A percentile compares a stretch with the other conserved stretches of the same genome.
These are phyloP conservation scores for Corythaeola cristata DNA, from an alignment of 2,113 vertebrate species.

Conservation along the genomic window DNA sequence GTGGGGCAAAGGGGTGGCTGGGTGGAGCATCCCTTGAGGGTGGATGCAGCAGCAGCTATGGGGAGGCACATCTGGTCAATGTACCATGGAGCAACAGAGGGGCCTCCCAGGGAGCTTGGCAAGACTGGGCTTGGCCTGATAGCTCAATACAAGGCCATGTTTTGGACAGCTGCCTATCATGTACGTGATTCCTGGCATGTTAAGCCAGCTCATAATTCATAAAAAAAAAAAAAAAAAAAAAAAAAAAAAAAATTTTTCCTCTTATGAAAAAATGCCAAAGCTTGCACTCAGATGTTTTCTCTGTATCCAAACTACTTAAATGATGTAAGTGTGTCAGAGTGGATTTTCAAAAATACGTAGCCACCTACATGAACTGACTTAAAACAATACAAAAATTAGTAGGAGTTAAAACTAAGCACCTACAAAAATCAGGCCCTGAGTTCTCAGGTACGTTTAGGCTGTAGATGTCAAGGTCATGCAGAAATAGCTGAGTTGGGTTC, in stretches of 20 bases:
- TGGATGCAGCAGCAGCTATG: background rate
- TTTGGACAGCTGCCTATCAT: background rate
- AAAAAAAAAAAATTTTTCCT: background rate
- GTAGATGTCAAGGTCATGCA: background rate
- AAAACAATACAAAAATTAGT: background rate
- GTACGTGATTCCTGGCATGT: background rate
- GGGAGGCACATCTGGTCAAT: background rate
- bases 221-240: background rate
- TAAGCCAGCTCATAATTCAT: background rate
- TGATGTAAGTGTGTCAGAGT: background rate
- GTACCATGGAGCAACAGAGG: accelerated
- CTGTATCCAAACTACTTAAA: background rate
- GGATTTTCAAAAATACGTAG: background rate
- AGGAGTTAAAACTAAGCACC: background rate
- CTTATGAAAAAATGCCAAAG: background rate
- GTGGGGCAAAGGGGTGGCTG: background rate
- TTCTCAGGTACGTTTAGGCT: background rate
- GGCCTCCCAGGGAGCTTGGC: background rate
- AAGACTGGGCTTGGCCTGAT: background rate
- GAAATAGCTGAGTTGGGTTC: background rate
- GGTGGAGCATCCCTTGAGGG: background rate
- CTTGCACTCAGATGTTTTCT: background rate
- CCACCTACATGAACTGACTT: background rate
- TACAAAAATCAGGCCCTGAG: background rate
- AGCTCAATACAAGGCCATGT: background rate